Base-by-base conservation (phyloP, 2,888 invertebrate species). In the Alitta virens region DNA sequence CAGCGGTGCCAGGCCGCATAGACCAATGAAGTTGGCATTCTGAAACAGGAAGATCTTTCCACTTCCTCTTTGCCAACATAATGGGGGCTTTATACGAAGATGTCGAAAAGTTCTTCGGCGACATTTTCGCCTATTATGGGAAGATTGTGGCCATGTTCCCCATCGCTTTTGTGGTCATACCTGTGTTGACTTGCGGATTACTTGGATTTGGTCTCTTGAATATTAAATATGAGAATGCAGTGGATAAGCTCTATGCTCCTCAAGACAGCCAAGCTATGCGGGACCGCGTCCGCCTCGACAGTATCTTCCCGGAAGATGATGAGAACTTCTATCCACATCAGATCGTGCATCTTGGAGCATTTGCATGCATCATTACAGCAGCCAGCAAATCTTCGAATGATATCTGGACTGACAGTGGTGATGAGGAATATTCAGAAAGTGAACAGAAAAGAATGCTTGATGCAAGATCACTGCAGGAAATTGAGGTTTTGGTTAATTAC, bases 11-110 rank as follows among this genome's bases (percentile, higher is more conserved):
- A 33, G 33, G 5, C 33, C 33, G 12, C 33, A 33, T 33, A 33
- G 33, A 33, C 33, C 33, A 33, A 33, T 33, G 33, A 12, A 33
- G 33, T 33, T 33, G 33, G 12, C 33, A 33, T 5, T 12, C 33
- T 33, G 12, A 33, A 33, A 33, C 7, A 12, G 33, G 33, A 7
- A 33, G 33, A 33, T 33, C 33, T 33, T 7, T 33, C 33, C 5
- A 12, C 5, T 33, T 33, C 33, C 33, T 7, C 7, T 33, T 33
- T 46, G 21, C n/a, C 21, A n/a, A 3, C 46, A 46, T 9, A 21
- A 59, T 59, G 59, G 59, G 59, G 23, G 59, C 59, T 2, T 27
- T 59, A 16, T 59, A 59, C 40, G 59, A 59, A 38, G 59, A 59
- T 18, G 59, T 59, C 9, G 59, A 59, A 24, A 46, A 50, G 24